phyloP scores from a whole-genome alignment of 2,797 vertebrate species.

The Petrocephalus sullivani region DNA sequence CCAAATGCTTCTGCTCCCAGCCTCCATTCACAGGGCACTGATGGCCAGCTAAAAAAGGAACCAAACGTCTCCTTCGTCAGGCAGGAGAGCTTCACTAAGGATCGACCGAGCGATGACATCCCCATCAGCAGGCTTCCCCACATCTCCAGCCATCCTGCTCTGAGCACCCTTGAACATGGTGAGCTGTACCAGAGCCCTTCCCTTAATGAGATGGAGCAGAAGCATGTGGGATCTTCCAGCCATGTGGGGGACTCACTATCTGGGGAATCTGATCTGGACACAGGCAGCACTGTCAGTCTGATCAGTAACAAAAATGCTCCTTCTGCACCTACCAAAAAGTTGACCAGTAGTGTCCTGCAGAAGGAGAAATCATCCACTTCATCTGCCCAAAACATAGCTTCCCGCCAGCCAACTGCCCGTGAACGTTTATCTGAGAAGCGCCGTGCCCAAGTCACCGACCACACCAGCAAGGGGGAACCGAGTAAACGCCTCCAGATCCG shows the following conservation, averaged over 20 bases:
- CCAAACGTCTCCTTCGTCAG: slow-evolving; percentile 66
- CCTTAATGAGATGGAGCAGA: slow-evolving; percentile 69
- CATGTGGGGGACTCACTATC: slow-evolving; percentile 76
- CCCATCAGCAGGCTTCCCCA: slow-evolving; percentile 77
- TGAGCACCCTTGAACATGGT: slow-evolving; percentile 45
- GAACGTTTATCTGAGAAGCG: slow-evolving; percentile 80
- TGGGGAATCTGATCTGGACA: slow-evolving; percentile 89
- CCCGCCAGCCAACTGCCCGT: slow-evolving; percentile 60
- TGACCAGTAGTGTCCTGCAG: slow-evolving; percentile 45
- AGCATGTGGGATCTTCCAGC: slow-evolving; percentile 52
- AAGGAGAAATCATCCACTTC: slow-evolving; percentile 69
- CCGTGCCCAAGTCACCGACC: slow-evolving; percentile 43
- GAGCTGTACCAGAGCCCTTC: slow-evolving; percentile 65
- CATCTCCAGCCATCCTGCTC: slow-evolving; percentile 73
- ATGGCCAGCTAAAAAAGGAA: slow-evolving; percentile 32
- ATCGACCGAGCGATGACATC: slow-evolving; percentile 62
- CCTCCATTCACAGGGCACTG: slow-evolving; percentile 64
- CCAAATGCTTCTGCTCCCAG: slow-evolving; percentile 70
- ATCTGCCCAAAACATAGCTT: slow-evolving; percentile 57
- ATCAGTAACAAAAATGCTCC: slow-evolving; percentile 69
- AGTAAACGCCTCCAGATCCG: slow-evolving; percentile 65
- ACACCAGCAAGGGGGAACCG: slow-evolving; percentile 50
- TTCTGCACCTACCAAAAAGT: slow-evolving; percentile 48
- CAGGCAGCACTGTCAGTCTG: slow-evolving; percentile 81
- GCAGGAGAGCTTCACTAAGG: slow-evolving; percentile 94